Conservation (phyloP, 2,888 invertebrate species). For the Micoletzkya japonica region DNA sequence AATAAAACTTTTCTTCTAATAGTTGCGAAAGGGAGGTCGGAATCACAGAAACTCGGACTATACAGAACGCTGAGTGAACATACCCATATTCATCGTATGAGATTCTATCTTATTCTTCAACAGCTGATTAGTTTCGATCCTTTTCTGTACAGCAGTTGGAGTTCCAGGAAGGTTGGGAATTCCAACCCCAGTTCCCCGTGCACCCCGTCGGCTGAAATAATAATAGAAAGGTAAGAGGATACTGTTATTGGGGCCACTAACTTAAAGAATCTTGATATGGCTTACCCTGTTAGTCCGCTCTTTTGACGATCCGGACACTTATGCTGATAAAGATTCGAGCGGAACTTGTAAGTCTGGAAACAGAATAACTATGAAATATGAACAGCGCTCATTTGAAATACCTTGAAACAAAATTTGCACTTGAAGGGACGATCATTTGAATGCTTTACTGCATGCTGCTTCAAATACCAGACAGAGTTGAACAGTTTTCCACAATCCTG, state of each 20-base stretch:
- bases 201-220: conserved; percentile 20
- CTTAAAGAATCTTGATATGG: neutral
- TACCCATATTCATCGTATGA: too few relatives aligned
- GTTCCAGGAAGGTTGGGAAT: conserved; percentile 6
- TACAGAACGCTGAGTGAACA: too few relatives aligned
- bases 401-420: conserved; percentile 63
- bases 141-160: conserved; percentile 11
- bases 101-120: conserved; percentile 40
- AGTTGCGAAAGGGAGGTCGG: too few relatives aligned
- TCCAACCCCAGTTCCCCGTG: conserved; percentile 16
- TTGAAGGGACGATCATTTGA: conserved; percentile 63
- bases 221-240: neutral
- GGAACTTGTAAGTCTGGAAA: conserved; percentile 63
- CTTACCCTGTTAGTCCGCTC: conserved; percentile 37
- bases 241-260: neutral
- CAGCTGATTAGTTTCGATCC: conserved; percentile 34
- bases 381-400: conserved; percentile 16
- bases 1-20: too few relatives aligned
- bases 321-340: conserved; percentile 64
- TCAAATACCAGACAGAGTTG: conserved; percentile 62
- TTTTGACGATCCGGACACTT: conserved; percentile 61
- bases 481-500: conserved; percentile 62
- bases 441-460: conserved; percentile 63
- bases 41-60: too few relatives aligned
- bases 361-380: neutral